These are phyloP conservation scores for Athalia rosae DNA, from an alignment of 2,888 invertebrate species.

Conservation along the genomic window DNA sequence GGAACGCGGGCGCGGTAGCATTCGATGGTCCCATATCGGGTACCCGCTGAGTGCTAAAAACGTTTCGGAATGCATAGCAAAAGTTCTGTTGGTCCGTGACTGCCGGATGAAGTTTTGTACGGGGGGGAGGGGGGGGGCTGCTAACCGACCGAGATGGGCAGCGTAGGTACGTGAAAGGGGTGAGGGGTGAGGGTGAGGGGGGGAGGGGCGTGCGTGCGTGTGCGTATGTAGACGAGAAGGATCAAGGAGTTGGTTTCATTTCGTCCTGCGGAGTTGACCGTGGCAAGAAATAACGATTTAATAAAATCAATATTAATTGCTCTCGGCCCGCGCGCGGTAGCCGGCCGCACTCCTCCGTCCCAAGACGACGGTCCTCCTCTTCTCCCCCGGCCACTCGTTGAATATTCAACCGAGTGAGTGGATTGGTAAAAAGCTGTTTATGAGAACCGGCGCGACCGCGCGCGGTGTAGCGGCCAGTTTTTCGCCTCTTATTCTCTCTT, in stretches of 20 bases:
- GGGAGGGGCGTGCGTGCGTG: no score
- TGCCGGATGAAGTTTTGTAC: constrained; percentile 28
- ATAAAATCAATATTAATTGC: constrained; percentile 73
- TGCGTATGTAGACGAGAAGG: no score
- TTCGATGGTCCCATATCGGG: constrained; percentile 31
- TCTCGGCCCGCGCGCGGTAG: constrained; percentile 49
- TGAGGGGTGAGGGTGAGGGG: no score
- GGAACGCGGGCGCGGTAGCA: no score
- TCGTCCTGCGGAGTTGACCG: background rate
- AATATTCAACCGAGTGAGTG: constrained; percentile 65
- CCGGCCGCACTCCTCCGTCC: constrained; percentile 53
- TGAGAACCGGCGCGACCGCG: constrained; percentile 59
- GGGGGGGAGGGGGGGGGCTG: background rate
- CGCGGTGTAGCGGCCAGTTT: constrained; percentile 60
- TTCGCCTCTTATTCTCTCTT: no score
- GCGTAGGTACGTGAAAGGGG: no score
- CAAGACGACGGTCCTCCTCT: no score
- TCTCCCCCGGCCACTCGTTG: constrained; percentile 60
- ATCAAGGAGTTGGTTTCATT: no score
- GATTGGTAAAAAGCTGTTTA: constrained; percentile 69
- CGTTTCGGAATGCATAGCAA: constrained; percentile 33
- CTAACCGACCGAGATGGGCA: no score
- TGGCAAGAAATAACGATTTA: constrained; percentile 64
- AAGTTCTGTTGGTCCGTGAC: constrained; percentile 12
- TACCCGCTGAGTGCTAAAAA: constrained; percentile 8